Conservation (phyloP, 2,888 invertebrate genomes). For the Pseudococcus jackbeardsleyi region DNA sequence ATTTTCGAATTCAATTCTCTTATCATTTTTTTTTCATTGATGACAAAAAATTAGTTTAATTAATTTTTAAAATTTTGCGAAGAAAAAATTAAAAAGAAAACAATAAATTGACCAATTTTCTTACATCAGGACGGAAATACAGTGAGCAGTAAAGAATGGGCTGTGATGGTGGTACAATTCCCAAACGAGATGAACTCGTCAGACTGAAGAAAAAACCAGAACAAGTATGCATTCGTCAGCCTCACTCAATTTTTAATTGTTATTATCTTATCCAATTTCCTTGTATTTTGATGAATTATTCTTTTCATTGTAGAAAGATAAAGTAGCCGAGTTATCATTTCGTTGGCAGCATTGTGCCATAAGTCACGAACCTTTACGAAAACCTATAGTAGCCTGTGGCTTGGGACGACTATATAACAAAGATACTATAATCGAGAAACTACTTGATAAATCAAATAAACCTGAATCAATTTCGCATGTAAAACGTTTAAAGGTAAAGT, state of each 20-base stretch:
- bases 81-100: no score
- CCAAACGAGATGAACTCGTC: constrained; percentile 91
- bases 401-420: constrained; percentile 95
- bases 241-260: neutral
- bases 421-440: constrained; percentile 89
- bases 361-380: constrained; percentile 87
- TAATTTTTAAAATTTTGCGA: neutral
- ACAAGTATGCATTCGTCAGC: constrained; percentile 75
- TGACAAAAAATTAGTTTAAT: no score
- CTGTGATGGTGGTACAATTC: constrained; percentile 97
- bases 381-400: constrained; percentile 92
- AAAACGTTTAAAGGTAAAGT: constrained; percentile 80
- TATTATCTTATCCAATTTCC: neutral
- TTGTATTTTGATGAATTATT: neutral
- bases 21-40: neutral
- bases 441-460: constrained; percentile 85
- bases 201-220: constrained; percentile 91
- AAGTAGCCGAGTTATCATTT: constrained; percentile 91
- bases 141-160: constrained; percentile 77
- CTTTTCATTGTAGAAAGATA: constrained; percentile 84
- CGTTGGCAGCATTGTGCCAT: constrained; percentile 96
- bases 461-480: constrained; percentile 83
- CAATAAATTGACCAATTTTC: neutral
- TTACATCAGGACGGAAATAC: neutral
- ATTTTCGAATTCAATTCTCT: neutral